Conservation (phyloP, 2,113 vertebrate genomes). For the Pungitius pungitius region DNA sequence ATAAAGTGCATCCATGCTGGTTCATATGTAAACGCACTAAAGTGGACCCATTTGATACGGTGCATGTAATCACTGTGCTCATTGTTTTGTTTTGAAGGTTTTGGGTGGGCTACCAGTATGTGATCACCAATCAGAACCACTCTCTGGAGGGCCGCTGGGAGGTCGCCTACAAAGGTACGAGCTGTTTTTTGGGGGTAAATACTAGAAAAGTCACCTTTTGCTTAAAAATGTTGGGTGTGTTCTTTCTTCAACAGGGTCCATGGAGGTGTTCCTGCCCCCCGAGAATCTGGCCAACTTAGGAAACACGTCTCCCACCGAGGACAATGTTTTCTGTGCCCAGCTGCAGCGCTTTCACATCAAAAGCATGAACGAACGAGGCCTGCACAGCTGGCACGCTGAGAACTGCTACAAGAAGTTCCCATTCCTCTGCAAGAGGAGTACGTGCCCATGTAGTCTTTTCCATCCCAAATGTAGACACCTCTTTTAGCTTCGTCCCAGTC, state of each 20-base stretch:
- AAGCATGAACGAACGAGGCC: slow-evolving; percentile 87
- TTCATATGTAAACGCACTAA: not conserved
- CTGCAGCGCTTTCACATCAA: slow-evolving; percentile 92
- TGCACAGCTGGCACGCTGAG: slow-evolving; percentile 96
- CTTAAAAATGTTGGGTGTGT: not conserved
- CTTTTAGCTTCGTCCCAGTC: not conserved
- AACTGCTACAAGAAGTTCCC: slow-evolving; percentile 96
- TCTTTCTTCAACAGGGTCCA: slow-evolving; percentile 80
- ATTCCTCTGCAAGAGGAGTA: slow-evolving; percentile 97
- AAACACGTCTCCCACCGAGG: slow-evolving; percentile 84
- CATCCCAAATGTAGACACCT: not conserved
- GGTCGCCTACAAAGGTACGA: slow-evolving; percentile 92
- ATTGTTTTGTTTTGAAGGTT: slow-evolving; percentile 78
- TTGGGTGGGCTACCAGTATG: slow-evolving; percentile 98
- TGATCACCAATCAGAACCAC: slow-evolving; percentile 91
- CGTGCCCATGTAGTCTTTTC: slow-evolving; percentile 43
- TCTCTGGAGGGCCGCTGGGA: slow-evolving; percentile 95
- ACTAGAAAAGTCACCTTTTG: not conserved
- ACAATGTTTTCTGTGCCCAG: slow-evolving; percentile 93
- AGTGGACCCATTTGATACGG: not conserved
- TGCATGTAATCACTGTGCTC: not conserved
- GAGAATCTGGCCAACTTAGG: slow-evolving; percentile 83
- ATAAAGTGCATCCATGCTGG: not conserved
- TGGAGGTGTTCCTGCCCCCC: slow-evolving; percentile 93
- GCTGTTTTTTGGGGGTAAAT: not conserved